Conservation (phyloP, 2,113 vertebrate genomes). For the Uria aalge region DNA sequence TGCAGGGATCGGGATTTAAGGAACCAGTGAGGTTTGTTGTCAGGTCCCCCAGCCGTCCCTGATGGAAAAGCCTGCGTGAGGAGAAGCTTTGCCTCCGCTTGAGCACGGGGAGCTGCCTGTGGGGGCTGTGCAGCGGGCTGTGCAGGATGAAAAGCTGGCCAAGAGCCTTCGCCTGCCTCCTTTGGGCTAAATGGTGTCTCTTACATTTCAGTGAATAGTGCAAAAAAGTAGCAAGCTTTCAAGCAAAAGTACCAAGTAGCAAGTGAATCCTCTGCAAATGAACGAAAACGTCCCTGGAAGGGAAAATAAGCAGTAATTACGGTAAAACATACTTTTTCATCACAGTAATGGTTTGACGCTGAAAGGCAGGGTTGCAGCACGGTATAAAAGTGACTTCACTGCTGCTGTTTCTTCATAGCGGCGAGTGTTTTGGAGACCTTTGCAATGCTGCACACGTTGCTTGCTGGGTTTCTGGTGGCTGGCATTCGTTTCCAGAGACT, state of each 20-base stretch:
- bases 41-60: not conserved
- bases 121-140: not conserved
- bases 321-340: slow-evolving; percentile 5
- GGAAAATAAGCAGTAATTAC: slow-evolving; percentile 35
- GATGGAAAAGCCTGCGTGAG: not conserved
- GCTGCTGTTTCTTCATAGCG: not conserved
- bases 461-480: not conserved
- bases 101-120: accelerated
- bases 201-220: not conserved
- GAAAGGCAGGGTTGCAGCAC: not conserved
- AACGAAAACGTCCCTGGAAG: not conserved
- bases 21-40: not conserved
- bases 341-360: not conserved
- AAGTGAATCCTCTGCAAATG: not conserved
- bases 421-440: not conserved
- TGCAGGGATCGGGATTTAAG: not conserved
- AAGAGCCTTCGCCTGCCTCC: not conserved
- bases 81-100: not conserved
- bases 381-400: not conserved
- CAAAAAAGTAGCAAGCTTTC: not conserved
- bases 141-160: not conserved
- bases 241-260: not conserved
- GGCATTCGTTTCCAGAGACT: not conserved
- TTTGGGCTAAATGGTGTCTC: not conserved
- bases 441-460: not conserved